Conservation (phyloP, 2,113 vertebrate genomes). For the Hiodon tergisus region DNA sequence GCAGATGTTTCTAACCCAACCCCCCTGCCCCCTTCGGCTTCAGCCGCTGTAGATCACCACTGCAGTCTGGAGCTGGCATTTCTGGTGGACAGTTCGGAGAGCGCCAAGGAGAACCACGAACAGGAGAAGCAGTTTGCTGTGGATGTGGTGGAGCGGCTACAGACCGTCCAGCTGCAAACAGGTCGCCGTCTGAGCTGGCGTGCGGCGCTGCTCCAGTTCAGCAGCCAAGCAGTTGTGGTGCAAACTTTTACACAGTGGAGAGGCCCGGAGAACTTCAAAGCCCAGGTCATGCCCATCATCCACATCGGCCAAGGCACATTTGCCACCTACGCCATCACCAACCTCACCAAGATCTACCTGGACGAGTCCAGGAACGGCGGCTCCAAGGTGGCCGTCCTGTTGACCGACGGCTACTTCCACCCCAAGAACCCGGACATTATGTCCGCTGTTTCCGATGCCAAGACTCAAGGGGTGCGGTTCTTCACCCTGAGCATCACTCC, state of each 20-base stretch:
- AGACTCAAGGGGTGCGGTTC: conserved; percentile 79
- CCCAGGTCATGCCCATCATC: conserved; percentile 61
- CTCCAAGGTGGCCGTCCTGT: conserved; percentile 71
- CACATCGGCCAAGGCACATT: conserved; percentile 86
- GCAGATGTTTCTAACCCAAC: neutral
- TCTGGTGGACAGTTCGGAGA: conserved; percentile 85
- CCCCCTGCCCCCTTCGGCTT: conserved; percentile 6
- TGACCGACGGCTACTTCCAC: conserved; percentile 77
- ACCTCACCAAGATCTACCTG: conserved; percentile 79
- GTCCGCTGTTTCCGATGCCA: conserved; percentile 76
- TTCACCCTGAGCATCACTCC: conserved; percentile 80
- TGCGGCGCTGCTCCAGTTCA: conserved; percentile 82
- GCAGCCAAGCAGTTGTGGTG: conserved; percentile 79
- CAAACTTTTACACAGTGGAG: conserved; percentile 80
- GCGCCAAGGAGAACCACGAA: conserved; percentile 76
- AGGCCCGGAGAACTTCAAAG: conserved; percentile 73
- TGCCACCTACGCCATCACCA: conserved; percentile 86
- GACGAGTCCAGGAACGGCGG: conserved; percentile 66
- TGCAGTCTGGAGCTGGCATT: conserved; percentile 81
- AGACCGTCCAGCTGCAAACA: conserved; percentile 63
- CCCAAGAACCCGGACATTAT: conserved; percentile 87
- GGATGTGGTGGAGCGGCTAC: conserved; percentile 70
- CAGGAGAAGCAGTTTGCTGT: conserved; percentile 77
- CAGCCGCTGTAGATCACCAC: conserved; percentile 70
- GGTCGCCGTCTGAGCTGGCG: conserved; percentile 66